phyloP scores from a whole-genome alignment of 2,888 invertebrate species.

The Stramonita haemastoma region DNA sequence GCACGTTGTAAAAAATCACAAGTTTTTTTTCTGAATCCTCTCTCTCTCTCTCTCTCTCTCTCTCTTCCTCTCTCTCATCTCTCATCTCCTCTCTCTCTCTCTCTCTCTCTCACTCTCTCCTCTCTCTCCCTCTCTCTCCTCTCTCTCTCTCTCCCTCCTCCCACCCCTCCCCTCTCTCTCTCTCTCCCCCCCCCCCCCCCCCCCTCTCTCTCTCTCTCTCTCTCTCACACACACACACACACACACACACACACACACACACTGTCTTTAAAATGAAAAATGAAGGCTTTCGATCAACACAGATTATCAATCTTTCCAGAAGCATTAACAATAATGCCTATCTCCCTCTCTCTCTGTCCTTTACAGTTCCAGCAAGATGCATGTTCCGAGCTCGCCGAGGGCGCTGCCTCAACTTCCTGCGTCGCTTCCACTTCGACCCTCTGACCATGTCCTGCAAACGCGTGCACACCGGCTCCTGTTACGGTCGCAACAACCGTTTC shows the following conservation, averaged over 20 bases:
- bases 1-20: no score
- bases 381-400: conserved; percentile 21
- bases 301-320: no score
- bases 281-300: no score
- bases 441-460: conserved; percentile 17
- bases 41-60: no score
- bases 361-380: conserved; percentile 25
- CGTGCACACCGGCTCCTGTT: conserved; percentile 18
- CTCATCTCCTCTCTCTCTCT: no score
- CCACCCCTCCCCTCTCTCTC: not conserved
- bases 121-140: no score
- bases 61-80: no score
- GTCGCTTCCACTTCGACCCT: conserved; percentile 34
- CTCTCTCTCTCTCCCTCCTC: not conserved
- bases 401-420: conserved; percentile 7
- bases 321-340: not conserved
- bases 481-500: conserved; percentile 33
- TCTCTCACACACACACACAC: no score
- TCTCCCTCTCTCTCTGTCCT: not conserved
- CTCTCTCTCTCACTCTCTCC: no score
- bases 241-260: no score
- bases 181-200: not conserved
- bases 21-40: no score
- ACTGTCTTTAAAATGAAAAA: no score
- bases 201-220: conserved; percentile 10